Evolutionary conservation across 2,113 vertebrate species (phyloP).

Genomic region (Hirundichthys speculiger): DNA sequence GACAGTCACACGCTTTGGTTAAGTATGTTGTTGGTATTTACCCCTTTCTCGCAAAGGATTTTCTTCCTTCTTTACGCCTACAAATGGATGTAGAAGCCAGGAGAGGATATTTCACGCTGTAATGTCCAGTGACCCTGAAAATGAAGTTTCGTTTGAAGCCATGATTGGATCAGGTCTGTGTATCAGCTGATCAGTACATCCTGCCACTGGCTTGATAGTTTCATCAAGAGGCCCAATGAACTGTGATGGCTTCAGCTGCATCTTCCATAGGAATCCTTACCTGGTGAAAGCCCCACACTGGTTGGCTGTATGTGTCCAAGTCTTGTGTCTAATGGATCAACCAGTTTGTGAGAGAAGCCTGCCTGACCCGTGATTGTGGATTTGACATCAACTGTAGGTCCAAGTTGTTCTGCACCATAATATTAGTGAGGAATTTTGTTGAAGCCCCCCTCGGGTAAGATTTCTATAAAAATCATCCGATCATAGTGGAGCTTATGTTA

Average conservation of each 20-base stretch:
- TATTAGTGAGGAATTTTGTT: not conserved
- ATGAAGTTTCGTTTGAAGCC: slow-evolving; percentile 13
- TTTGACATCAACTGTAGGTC: not conserved
- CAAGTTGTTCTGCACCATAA: not conserved
- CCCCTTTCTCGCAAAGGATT: not conserved
- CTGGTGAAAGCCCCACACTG: not conserved
- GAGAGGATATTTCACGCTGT: slow-evolving; percentile 3
- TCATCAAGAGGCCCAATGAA: slow-evolving; percentile 36
- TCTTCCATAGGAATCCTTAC: not conserved
- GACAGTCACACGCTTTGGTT: not conserved
- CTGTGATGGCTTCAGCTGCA: slow-evolving; percentile 11
- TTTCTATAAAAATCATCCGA: too few relatives aligned
- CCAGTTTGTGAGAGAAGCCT: not conserved
- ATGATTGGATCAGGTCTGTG: slow-evolving; percentile 7
- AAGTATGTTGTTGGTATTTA: not conserved
- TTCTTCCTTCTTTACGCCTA: slow-evolving; percentile 1
- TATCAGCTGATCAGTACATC: slow-evolving; percentile 14
- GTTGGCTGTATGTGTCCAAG: not conserved
- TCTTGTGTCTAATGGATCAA: slow-evolving; percentile 1
- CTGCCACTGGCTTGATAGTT: slow-evolving; percentile 8
- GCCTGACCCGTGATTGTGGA: not conserved
- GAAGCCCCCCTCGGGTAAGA: not conserved
- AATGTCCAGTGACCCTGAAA: slow-evolving; percentile 14
- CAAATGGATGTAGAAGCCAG: not conserved
- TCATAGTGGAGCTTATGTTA: too few relatives aligned